Conservation (phyloP, 2,797 vertebrate species). For the Helarctos malayanus region DNA sequence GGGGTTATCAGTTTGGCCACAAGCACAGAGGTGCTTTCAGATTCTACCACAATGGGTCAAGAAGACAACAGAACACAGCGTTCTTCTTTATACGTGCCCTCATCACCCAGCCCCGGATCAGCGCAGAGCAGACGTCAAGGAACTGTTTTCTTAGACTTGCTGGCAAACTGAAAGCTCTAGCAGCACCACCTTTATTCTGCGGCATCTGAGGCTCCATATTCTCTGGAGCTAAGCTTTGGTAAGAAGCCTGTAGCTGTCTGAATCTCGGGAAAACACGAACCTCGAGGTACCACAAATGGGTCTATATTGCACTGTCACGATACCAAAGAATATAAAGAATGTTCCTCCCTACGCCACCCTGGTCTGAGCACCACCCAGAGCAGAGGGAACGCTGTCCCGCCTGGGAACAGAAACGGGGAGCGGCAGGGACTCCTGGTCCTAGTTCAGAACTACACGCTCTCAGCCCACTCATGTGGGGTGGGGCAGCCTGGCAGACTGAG, state of each 20-base stretch:
- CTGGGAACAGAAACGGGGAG: not conserved
- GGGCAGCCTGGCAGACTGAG: not conserved
- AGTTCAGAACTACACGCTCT: not conserved
- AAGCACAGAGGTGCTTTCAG: not conserved
- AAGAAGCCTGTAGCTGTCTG: not conserved
- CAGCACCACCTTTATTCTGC: no score
- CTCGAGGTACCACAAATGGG: not conserved
- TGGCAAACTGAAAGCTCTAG: not conserved
- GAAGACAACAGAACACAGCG: not conserved
- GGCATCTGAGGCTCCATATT: not conserved
- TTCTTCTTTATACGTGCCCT: accelerated
- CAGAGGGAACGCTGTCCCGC: not conserved
- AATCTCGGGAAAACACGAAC: not conserved
- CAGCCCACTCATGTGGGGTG: not conserved
- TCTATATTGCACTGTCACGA: not conserved
- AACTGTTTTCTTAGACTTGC: not conserved
- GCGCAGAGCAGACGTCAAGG: not conserved
- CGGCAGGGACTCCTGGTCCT: not conserved
- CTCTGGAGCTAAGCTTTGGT: not conserved
- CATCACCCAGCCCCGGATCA: not conserved
- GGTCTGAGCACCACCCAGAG: not conserved
- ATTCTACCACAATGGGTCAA: not conserved
- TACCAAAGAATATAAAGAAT: not conserved
- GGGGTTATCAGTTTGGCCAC: not conserved
- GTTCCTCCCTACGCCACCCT: not conserved